These are phyloP conservation scores for Electrona antarctica DNA, from an alignment of 2,113 vertebrate genomes.

Conservation along the genomic window DNA sequence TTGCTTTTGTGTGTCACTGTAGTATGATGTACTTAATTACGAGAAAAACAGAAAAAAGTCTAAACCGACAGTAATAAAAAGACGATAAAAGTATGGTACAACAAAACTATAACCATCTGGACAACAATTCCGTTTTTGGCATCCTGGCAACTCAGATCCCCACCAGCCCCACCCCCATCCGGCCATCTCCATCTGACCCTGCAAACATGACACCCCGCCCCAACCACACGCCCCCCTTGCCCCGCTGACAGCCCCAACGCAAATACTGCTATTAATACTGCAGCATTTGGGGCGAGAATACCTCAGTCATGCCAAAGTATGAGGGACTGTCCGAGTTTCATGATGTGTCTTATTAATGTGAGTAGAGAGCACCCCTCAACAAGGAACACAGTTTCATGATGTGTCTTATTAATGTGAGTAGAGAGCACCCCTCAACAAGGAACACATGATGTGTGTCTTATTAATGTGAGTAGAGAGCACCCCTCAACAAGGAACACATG, in stretches of 20 bases:
- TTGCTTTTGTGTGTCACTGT: too few species aligned
- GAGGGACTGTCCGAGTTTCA: constrained; percentile 19
- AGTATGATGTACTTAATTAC: too few species aligned
- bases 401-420: constrained; percentile 18
- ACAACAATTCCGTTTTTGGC: background rate
- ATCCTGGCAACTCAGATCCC: background rate
- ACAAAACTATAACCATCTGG: background rate
- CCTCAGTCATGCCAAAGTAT: constrained; percentile 36
- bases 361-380: constrained; percentile 17
- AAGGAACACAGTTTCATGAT: constrained; percentile 4
- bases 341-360: constrained; percentile 11
- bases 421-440: constrained; percentile 13
- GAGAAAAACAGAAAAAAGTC: too few species aligned
- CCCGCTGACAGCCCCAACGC: constrained; percentile 68
- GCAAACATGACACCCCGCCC: constrained; percentile 60
- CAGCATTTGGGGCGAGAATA: constrained; percentile 53
- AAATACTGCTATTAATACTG: constrained; percentile 77
- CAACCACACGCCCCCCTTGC: constrained; percentile 6
- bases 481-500: constrained; percentile 6
- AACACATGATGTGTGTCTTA: constrained; percentile 1
- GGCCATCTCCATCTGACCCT: constrained; percentile 35
- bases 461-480: constrained; percentile 25
- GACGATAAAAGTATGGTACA: background rate
- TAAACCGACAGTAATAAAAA: too few species aligned
- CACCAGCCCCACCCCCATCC: background rate